Base-by-base conservation (phyloP, 2,888 invertebrate species). In the Cylindroiulus punctatus region DNA sequence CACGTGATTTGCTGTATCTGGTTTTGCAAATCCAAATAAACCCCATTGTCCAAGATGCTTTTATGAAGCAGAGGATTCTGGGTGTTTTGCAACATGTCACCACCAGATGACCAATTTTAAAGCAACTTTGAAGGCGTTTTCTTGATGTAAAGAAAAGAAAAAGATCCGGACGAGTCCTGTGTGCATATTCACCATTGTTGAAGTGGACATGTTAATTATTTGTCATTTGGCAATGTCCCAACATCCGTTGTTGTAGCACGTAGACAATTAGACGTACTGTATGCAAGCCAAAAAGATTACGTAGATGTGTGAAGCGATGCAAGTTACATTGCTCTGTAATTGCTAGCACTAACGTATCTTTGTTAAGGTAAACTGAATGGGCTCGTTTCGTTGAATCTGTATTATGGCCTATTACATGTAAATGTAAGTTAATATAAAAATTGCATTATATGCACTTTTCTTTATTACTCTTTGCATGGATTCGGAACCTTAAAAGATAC, bases 371-470 rank as follows among this genome's bases (percentile, higher is more conserved):
- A 76, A 26, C 76, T 76, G 30, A 76, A 76, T 76, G 76, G 76
- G 76, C 76, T 76, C 76, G 30, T 76, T 76, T 76, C 76, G 30
- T 30, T 14, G 26, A 22, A 76, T 76, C 30, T 76, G n/a, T n/a
- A n/a, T n/a, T n/a, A n/a, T 76, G 30, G 30, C 76, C 76, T 76
- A 76, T 76, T 30, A 76, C 30, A 76, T 76, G 76, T 76, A 76
- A 76, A 76, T 76, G 76, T 76, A 76, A 76, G 30, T 76, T 76
- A 76, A 76, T 76, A 30, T 76, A 76, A 76, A 76, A 76, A 76
- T 30, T 76, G 76, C 76, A 76, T 76, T 76, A 76, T 76, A 76
- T 30, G 76, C 76, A 76, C 76, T 76, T 76, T 76, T 76, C 76
- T 30, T 76, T 76, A 76, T 76, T 76, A 76, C 76, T 76, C 30